These are phyloP conservation scores for Dolichoris vasculosae DNA, from an alignment of 1,140 invertebrate species.

Conservation along the genomic window DNA sequence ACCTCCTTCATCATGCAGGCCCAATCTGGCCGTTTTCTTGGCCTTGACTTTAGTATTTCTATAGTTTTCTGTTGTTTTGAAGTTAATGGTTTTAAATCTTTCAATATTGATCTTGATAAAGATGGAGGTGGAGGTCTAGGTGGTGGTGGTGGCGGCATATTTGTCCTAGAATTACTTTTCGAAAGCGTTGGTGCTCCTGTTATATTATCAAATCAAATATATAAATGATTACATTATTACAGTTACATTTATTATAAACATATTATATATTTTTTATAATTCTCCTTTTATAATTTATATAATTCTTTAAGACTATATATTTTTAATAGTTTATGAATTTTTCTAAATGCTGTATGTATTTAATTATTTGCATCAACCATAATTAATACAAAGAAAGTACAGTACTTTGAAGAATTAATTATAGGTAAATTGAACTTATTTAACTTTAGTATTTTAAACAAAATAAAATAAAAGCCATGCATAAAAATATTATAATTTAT, in stretches of 20 bases:
- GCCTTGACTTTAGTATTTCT: slow-evolving; percentile 81
- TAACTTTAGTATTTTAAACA: too few species aligned
- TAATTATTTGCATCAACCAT: too few species aligned
- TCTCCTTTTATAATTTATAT: too few species aligned
- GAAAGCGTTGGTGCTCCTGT: slow-evolving; percentile 71
- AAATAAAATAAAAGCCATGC: background rate
- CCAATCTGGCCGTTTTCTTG: slow-evolving; percentile 89
- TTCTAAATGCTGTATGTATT: too few species aligned
- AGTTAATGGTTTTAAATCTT: slow-evolving; percentile 73
- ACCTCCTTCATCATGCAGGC: slow-evolving; percentile 92
- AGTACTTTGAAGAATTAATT: too few species aligned
- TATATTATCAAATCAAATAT: background rate
- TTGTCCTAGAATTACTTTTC: slow-evolving; percentile 71
- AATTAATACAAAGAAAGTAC: too few species aligned
- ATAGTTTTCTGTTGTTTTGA: slow-evolving; percentile 77
- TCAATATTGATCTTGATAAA: slow-evolving; percentile 71
- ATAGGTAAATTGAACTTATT: too few species aligned
- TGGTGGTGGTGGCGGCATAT: slow-evolving; percentile 77
- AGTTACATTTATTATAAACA: background rate
- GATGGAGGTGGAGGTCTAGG: slow-evolving; percentile 85
- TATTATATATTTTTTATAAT: too few species aligned
- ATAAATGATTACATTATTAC: background rate
- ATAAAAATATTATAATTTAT: background rate
- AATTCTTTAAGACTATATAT: too few species aligned
- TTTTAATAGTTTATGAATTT: too few species aligned